Evolutionary conservation across 2,888 invertebrate genomes (phyloP), one percentile per base, ranked within the genome.

Genomic region (Scaptomyza reducta): DNA sequence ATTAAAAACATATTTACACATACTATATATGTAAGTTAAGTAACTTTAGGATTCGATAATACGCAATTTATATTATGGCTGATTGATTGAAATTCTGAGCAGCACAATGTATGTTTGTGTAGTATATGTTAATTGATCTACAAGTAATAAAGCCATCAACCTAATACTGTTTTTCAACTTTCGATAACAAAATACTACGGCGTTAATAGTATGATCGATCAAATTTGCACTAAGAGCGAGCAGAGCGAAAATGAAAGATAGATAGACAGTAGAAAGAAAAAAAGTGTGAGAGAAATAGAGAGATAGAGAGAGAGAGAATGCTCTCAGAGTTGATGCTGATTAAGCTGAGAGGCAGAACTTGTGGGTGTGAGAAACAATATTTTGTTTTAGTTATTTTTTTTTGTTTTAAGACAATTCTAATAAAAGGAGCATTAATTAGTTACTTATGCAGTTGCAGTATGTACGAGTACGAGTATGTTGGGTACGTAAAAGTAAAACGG

Each of bases 401-500:
- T 1, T 6, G 27, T 27, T 13, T 42, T 35, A 51, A 35, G 47
- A 45, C 41, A 31, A 57, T 42, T 73, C 57, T 58, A 73, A 35
- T 35, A 47, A 38, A 25, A 40, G 42, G 41, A 53, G 10, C 35
- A 63, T 14, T 38, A 9, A 53, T 41, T 33, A 46, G 50, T 41
- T 67, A 45, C 25, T 53, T 38, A 69, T 69, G 44, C 70, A 62
- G 62, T 63, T 62, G 56, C 61, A 47, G 49, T 56, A 64, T 59
- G 46, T 31, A 66, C 46, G 46, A 54, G 62, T 62, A 40, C 63
- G 51, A 70, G 58, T 63, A 58, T 58, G 58, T 70, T 50, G 62
- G 62, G 54, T 75, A 82, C 68, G 70, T 35, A 6, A 35, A 35
- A 35, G 54, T 77, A 65, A 70, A 63, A 45, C 10, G n/a, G 25